phyloP scores from a whole-genome alignment of 1,140 invertebrate species.

The Epicauta chinensis region DNA sequence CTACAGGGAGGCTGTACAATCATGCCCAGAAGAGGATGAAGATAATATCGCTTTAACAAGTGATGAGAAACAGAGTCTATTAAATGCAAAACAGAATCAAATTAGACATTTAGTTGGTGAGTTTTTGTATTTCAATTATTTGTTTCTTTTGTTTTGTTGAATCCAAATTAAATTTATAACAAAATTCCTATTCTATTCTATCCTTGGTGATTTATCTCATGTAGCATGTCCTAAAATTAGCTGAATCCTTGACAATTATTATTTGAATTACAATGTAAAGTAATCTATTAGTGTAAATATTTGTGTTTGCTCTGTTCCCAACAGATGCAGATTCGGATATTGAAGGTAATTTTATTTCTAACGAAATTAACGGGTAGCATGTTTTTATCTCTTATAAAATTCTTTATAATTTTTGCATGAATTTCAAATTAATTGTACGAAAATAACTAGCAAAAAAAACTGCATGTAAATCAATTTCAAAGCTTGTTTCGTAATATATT shows the following conservation, averaged over 20 bases:
- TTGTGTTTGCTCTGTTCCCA: constrained; percentile 33
- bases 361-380: background rate
- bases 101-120: constrained; percentile 65
- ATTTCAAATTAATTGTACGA: no score
- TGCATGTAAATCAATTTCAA: background rate
- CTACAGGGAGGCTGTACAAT: constrained; percentile 57
- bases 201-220: background rate
- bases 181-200: background rate
- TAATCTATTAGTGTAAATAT: constrained; percentile 27
- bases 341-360: constrained; percentile 35
- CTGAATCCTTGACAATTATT: background rate
- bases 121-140: constrained; percentile 27
- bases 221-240: constrained; percentile 1
- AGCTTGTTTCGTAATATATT: no score
- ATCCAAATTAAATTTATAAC: background rate
- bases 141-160: no score
- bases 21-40: constrained; percentile 60
- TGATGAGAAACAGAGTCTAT: constrained; percentile 63
- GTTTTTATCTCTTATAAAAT: no score
- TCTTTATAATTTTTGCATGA: no score
- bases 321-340: constrained; percentile 41
- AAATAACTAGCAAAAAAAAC: no score
- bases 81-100: constrained; percentile 66
- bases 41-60: constrained; percentile 53
- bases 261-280: constrained; percentile 2